Percentiles rank a stretch among this genome's conserved stretches.
Evolutionary conservation across 2,888 invertebrate species (phyloP).

Genomic region (Brachyopa scutellaris): DNA sequence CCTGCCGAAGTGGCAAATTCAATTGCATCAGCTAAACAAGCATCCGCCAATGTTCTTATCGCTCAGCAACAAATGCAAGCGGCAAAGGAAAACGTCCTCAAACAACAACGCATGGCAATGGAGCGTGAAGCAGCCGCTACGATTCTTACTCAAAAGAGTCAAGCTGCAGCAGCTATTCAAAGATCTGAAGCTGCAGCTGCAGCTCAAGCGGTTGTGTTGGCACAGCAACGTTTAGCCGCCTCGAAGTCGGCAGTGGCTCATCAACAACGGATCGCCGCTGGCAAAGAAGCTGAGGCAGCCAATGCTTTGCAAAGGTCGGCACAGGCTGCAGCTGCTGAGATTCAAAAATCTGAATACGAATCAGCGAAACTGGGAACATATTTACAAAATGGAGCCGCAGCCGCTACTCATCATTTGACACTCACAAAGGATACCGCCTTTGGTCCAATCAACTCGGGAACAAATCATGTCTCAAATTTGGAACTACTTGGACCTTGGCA

Average conservation of each 20-base stretch:
- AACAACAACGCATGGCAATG: conserved; percentile 88
- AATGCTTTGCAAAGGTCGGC: conserved; percentile 88
- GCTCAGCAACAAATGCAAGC: conserved; percentile 89
- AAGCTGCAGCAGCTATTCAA: conserved; percentile 87
- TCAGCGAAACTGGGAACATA: conserved; percentile 85
- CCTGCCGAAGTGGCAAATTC: conserved; percentile 88
- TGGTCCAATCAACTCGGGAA: conserved; percentile 79
- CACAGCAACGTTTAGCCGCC: conserved; percentile 87
- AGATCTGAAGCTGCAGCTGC: conserved; percentile 87
- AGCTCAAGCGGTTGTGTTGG: conserved; percentile 85
- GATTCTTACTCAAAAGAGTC: conserved; percentile 85
- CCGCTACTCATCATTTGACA: conserved; percentile 84
- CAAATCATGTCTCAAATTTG: conserved; percentile 78
- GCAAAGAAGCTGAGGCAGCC: conserved; percentile 88
- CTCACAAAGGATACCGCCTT: conserved; percentile 85
- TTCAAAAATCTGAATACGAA: conserved; percentile 86
- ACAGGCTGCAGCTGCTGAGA: conserved; percentile 87
- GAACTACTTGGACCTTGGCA: conserved; percentile 78
- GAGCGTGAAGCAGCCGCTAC: conserved; percentile 89
- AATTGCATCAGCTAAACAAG: conserved; percentile 89
- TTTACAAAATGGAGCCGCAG: conserved; percentile 84
- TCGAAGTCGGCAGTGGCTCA: conserved; percentile 88
- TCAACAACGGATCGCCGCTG: conserved; percentile 88
- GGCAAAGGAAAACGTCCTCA: conserved; percentile 87
- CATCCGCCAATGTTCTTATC: conserved; percentile 86